Evolutionary conservation across 2,888 invertebrate species (phyloP).

Genomic region (Rhamnusium bicolor): DNA sequence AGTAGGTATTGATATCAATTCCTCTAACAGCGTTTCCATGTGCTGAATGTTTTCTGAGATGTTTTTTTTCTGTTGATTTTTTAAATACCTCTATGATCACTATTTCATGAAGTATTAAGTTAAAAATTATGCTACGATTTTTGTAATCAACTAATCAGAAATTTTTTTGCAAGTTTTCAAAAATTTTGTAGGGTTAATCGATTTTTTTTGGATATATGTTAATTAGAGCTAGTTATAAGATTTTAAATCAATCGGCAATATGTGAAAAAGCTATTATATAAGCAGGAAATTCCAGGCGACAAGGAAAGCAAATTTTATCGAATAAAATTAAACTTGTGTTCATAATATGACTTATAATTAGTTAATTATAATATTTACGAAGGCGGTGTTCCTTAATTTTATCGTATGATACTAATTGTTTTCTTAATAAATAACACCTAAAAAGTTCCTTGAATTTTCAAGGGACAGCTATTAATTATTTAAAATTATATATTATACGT

Average conservation of each 20-base stretch:
- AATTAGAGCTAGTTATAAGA: too few relatives aligned
- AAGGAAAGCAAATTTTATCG: not conserved
- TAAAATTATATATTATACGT: not conserved
- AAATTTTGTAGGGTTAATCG: too few relatives aligned
- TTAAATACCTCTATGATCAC: too few relatives aligned
- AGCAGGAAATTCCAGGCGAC: not conserved
- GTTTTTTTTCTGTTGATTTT: too few relatives aligned
- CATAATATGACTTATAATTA: not conserved
- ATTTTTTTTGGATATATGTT: too few relatives aligned
- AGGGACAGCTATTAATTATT: not conserved
- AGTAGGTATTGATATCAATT: too few relatives aligned
- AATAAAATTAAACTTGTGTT: not conserved
- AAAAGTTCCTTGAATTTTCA: not conserved
- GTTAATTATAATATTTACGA: not conserved
- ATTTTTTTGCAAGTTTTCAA: too few relatives aligned
- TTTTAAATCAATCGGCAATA: not conserved
- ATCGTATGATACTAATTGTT: not conserved
- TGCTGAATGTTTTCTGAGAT: too few relatives aligned
- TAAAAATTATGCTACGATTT: too few relatives aligned
- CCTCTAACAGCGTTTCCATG: too few relatives aligned
- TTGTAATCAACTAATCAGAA: too few relatives aligned
- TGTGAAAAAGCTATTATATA: not conserved
- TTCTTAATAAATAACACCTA: not conserved
- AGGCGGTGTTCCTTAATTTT: not conserved
- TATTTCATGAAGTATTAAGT: too few relatives aligned